These are phyloP conservation scores for Epirrhoe alternata DNA, from an alignment of 2,888 invertebrate genomes.

Conservation along the genomic window DNA sequence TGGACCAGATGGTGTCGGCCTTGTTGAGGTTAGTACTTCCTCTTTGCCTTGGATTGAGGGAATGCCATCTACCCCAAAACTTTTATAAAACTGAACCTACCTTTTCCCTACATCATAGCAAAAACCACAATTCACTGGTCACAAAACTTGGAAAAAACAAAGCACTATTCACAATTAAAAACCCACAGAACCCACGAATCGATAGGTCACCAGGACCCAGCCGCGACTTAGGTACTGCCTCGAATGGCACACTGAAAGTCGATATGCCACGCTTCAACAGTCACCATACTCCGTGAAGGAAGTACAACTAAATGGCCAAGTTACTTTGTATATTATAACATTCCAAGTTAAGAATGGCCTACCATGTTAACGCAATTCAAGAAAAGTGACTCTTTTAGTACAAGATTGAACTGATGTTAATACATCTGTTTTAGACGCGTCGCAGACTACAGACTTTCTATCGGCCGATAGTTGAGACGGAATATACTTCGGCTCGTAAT, in stretches of 20 bases:
- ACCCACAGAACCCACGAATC: neutral
- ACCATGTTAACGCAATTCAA: too few species aligned
- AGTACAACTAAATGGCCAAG: neutral
- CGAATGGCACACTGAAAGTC: slow-evolving; percentile 18
- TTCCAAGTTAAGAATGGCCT: too few species aligned
- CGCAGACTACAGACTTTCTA: too few species aligned
- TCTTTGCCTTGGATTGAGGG: too few species aligned
- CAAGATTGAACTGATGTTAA: too few species aligned
- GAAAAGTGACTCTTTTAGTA: too few species aligned
- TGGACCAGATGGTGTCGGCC: too few species aligned
- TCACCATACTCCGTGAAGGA: slow-evolving; percentile 10
- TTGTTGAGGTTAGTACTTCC: neutral
- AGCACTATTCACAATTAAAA: neutral
- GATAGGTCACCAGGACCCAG: neutral
- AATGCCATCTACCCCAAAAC: too few species aligned
- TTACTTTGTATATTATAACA: neutral
- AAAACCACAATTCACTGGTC: neutral
- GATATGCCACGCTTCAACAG: slow-evolving; percentile 33
- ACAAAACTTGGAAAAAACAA: neutral
- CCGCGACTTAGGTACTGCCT: slow-evolving; percentile 18
- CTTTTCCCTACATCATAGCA: slow-evolving; percentile 7
- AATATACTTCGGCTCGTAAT: too few species aligned
- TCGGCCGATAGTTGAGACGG: too few species aligned
- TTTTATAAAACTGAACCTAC: neutral
- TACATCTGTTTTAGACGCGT: too few species aligned